phyloP scores from a whole-genome alignment of 1,140 invertebrate species.

The Idris sp. region DNA sequence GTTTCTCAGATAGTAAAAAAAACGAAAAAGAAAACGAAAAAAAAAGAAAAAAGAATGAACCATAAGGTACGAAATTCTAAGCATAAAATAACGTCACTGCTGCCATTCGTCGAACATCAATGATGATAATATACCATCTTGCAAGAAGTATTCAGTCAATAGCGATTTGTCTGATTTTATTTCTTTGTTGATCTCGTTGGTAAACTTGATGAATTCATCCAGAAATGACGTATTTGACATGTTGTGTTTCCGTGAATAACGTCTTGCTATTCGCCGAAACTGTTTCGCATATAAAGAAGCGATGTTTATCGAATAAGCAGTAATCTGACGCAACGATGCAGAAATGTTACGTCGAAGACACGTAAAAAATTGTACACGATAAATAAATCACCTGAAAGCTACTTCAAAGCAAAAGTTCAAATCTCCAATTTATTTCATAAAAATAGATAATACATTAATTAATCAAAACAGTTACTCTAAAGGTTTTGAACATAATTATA shows the following conservation, averaged over 20 bases:
- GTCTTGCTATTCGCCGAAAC: slow-evolving; percentile 11
- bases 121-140: slow-evolving; percentile 18
- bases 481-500: too few relatives aligned
- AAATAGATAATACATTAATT: slow-evolving; percentile 12
- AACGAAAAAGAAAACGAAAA: slow-evolving; percentile 13
- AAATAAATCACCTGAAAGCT: slow-evolving; percentile 30
- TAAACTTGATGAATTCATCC: slow-evolving; percentile 45
- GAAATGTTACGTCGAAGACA: slow-evolving; percentile 27
- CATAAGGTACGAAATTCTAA: slow-evolving; percentile 20
- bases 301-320: slow-evolving; percentile 42
- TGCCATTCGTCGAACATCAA: slow-evolving; percentile 25
- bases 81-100: slow-evolving; percentile 31
- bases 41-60: slow-evolving; percentile 12
- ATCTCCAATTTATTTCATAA: slow-evolving; percentile 14
- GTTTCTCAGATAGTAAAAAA: slow-evolving; percentile 15
- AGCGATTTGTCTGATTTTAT: slow-evolving; percentile 42
- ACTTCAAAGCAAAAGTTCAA: slow-evolving; percentile 31
- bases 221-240: slow-evolving; percentile 34
- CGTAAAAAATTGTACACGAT: slow-evolving; percentile 28
- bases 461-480: too few relatives aligned
- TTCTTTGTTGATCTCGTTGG: slow-evolving; percentile 30
- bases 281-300: slow-evolving; percentile 24
- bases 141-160: slow-evolving; percentile 11
- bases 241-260: slow-evolving; percentile 39
- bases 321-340: slow-evolving; percentile 44